phyloP scores from a whole-genome alignment of 1,140 invertebrate genomes.

The Steinernema khuongi region DNA sequence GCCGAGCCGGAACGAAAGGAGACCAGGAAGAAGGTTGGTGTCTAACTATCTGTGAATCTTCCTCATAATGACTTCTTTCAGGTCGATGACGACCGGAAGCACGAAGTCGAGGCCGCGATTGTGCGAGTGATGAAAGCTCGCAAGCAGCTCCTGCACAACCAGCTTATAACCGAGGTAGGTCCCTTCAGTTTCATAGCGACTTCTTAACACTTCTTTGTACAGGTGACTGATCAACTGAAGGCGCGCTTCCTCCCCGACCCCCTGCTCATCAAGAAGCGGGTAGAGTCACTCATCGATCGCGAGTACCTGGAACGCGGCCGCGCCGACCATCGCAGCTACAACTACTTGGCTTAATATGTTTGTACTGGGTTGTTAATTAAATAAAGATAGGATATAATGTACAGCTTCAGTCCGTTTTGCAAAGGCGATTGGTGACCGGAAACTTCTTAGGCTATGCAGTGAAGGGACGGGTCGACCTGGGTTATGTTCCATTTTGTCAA shows the following conservation, averaged over 20 bases:
- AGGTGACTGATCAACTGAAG: slow-evolving; percentile 90
- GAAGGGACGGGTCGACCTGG: too few species aligned
- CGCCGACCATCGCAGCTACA: slow-evolving; percentile 44
- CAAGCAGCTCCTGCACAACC: slow-evolving; percentile 76
- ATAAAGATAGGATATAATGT: too few species aligned
- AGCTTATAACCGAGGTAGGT: slow-evolving; percentile 84
- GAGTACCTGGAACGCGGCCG: slow-evolving; percentile 82
- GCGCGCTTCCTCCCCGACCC: slow-evolving; percentile 92
- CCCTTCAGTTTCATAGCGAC: too few species aligned
- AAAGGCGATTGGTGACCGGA: too few species aligned
- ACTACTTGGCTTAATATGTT: slow-evolving; percentile 45
- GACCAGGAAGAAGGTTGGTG: slow-evolving; percentile 86
- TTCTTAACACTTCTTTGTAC: too few species aligned
- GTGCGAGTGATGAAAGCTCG: slow-evolving; percentile 97
- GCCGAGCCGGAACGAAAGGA: slow-evolving; percentile 76
- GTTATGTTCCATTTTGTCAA: too few species aligned
- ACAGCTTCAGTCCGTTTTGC: too few species aligned
- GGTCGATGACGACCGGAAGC: slow-evolving; percentile 94
- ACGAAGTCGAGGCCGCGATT: slow-evolving; percentile 97
- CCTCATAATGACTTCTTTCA: too few species aligned
- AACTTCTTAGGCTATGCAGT: too few species aligned
- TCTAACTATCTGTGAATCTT: too few species aligned
- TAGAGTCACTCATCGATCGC: slow-evolving; percentile 95
- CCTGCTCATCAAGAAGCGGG: slow-evolving; percentile 95
- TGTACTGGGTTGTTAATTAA: too few species aligned